These are phyloP conservation scores for Drosophila koepferae DNA, from an alignment of 2,888 invertebrate species.

Conservation along the genomic window DNA sequence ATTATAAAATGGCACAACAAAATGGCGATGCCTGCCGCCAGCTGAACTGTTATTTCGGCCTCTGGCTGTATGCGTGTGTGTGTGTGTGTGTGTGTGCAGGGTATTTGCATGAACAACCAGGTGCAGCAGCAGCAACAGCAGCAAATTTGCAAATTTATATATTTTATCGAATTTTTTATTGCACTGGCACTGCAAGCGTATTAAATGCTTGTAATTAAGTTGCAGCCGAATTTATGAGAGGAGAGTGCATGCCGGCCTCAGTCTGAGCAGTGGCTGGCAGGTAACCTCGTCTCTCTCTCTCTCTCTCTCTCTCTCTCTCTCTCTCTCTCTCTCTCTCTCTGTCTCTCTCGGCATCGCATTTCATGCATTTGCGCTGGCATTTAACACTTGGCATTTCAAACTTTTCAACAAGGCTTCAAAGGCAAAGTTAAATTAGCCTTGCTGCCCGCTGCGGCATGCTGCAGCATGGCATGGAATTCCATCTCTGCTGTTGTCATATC, in stretches of 20 bases:
- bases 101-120: constrained; percentile 46
- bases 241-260: constrained; percentile 17
- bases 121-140: constrained; percentile 27
- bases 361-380: constrained; percentile 9
- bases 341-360: neutral
- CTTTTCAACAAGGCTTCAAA: constrained; percentile 3
- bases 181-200: constrained; percentile 12
- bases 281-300: too few relatives aligned
- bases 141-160: constrained; percentile 54
- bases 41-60: constrained; percentile 47
- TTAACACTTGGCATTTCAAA: constrained; percentile 10
- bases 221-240: constrained; percentile 14
- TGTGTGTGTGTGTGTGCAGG: constrained; percentile 20
- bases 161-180: constrained; percentile 26
- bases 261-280: too few relatives aligned
- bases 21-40: constrained; percentile 42
- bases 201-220: constrained; percentile 40
- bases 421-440: constrained; percentile 10
- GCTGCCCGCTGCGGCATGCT: constrained; percentile 12
- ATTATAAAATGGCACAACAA: constrained; percentile 41
- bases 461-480: constrained; percentile 1
- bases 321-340: too few relatives aligned
- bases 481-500: neutral
- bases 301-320: too few relatives aligned
- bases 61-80: constrained; percentile 4